Evolutionary conservation across 2,113 vertebrate species (phyloP), one percentile per base, ranked within the genome.

Genomic region (Tachysurus vachellii): DNA sequence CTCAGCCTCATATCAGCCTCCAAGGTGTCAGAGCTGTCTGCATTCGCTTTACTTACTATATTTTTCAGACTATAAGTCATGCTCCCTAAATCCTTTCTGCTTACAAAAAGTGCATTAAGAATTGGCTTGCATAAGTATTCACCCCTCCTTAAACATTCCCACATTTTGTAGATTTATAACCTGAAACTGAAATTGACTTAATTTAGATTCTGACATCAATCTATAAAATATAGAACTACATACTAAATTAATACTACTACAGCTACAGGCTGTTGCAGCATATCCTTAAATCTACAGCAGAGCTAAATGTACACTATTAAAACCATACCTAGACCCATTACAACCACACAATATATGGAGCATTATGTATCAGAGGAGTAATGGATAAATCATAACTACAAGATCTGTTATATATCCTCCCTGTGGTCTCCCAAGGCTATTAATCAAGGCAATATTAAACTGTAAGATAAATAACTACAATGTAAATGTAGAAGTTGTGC

Each of bases 41-140:
- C 21, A 3, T 19, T 47, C 14, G 14, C 42, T 77, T 77, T 5
- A 28, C 57, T 77, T 10, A 21, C 71, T 42, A 4, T 77, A 75
- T 61, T 28, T 85, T n/a, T 77, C n/a, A 62, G 70, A n/a, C 53
- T 53, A 75, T n/a, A 44, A 59, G 36, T 17, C 82, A 59, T 17
- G 6, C 71, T 50, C 19, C 21, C 11, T 47, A 75, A 47, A 47
- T 26, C 71, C 36, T 26, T 10, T 75, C 71, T 75, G 42, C 42
- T 75, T 5, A 50, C 19, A 75, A 75, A 47, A 36, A 71, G 13
- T 42, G 31, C 31, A 36, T 9, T 71, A 42, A 4, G 21, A 47
- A 17, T 9, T 5, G 71, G 4, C 42, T 5, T 26, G 71, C 21
- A 26, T 13, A 75, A 47, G 44, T 47, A 47, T 75, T 75, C 71